phyloP scores from a whole-genome alignment of 2,888 invertebrate genomes.

The Nephrotoma appendiculata region DNA sequence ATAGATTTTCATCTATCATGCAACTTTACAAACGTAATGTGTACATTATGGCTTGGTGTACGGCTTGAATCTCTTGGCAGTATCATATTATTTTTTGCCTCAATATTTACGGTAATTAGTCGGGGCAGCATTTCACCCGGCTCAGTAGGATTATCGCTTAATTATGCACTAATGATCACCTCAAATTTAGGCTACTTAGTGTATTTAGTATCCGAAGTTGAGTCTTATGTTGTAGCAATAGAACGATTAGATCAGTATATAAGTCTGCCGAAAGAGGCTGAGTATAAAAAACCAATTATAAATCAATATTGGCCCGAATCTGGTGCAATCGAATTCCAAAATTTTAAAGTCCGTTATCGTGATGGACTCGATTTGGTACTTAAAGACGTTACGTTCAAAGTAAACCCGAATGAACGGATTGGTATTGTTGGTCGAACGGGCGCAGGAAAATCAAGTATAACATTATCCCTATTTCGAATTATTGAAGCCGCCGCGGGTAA shows the following conservation, averaged over 20 bases:
- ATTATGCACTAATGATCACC: slow-evolving; percentile 34
- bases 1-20: slow-evolving; percentile 39
- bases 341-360: slow-evolving; percentile 66
- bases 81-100: not conserved
- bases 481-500: slow-evolving; percentile 42
- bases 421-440: slow-evolving; percentile 74
- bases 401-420: slow-evolving; percentile 66
- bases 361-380: slow-evolving; percentile 66
- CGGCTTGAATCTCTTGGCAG: slow-evolving; percentile 35
- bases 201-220: slow-evolving; percentile 38
- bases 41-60: slow-evolving; percentile 35
- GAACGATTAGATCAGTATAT: slow-evolving; percentile 44
- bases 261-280: slow-evolving; percentile 25
- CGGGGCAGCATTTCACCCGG: slow-evolving; percentile 16
- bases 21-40: slow-evolving; percentile 35
- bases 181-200: slow-evolving; percentile 41
- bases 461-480: slow-evolving; percentile 61
- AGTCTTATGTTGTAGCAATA: slow-evolving; percentile 44
- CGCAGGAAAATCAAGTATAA: slow-evolving; percentile 74
- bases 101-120: not conserved
- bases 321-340: slow-evolving; percentile 58
- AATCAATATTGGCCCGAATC: slow-evolving; percentile 52
- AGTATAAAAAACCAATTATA: slow-evolving; percentile 11
- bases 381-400: slow-evolving; percentile 52
- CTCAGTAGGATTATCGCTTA: slow-evolving; percentile 38